Conservation (phyloP, 2,797 vertebrate genomes). For the Gallinago nigripennis region DNA sequence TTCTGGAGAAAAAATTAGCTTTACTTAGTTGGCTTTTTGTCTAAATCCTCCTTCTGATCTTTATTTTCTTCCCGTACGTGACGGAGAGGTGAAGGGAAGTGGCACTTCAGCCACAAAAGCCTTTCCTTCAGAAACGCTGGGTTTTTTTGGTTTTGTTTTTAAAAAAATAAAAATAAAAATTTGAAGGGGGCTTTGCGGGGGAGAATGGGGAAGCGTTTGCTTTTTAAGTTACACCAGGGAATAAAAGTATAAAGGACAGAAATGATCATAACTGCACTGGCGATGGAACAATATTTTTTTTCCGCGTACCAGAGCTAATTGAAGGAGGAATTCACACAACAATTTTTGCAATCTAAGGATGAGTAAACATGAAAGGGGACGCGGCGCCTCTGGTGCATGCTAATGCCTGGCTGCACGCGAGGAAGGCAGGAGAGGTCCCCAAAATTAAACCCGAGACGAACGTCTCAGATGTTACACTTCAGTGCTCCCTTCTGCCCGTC, state of each 20-base stretch:
- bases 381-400: not conserved
- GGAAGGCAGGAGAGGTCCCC: not conserved
- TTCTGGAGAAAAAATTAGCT: slow-evolving; percentile 26
- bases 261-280: slow-evolving; percentile 41
- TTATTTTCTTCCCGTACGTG: not conserved
- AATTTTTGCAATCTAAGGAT: slow-evolving; percentile 48
- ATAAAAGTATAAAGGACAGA: slow-evolving; percentile 52
- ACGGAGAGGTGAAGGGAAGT: slow-evolving; percentile 47
- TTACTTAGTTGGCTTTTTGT: slow-evolving; percentile 53
- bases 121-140: not conserved
- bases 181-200: slow-evolving; percentile 29
- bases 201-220: not conserved
- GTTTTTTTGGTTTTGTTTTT: slow-evolving; percentile 16
- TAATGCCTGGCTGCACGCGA: not conserved
- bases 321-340: slow-evolving; percentile 46
- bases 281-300: slow-evolving; percentile 30
- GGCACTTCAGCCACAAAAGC: slow-evolving; percentile 43
- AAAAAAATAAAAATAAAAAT: not conserved
- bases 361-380: slow-evolving; percentile 56
- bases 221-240: slow-evolving; percentile 48
- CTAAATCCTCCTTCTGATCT: slow-evolving; percentile 61
- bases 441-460: not conserved
- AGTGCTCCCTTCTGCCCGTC: not conserved
- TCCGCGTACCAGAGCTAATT: slow-evolving; percentile 50
- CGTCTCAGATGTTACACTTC: not conserved